Conservation (phyloP, 1,140 invertebrate species). For the Philopotamus ludificatus region DNA sequence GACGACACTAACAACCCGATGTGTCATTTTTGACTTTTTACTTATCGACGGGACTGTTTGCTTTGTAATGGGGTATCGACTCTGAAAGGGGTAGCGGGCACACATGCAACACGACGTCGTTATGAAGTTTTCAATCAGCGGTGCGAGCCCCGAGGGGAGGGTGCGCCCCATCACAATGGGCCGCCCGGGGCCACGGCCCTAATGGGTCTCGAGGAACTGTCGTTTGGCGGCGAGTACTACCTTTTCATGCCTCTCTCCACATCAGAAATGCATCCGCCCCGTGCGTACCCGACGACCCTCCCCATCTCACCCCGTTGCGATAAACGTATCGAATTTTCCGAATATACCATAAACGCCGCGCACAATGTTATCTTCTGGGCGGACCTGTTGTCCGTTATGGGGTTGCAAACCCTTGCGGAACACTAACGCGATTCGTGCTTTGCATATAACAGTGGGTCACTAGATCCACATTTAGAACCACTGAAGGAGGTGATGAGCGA, state of each 20-base stretch:
- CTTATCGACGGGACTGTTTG: not conserved
- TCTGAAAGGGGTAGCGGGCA: slow-evolving; percentile 1
- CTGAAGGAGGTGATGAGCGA: too few species aligned
- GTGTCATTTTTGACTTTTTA: too few species aligned
- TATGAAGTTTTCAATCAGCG: slow-evolving; percentile 36
- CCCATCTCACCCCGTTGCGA: not conserved
- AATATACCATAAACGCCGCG: not conserved
- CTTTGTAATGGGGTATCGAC: not conserved
- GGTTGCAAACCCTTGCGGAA: not conserved
- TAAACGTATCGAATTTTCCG: not conserved
- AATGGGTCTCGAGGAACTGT: slow-evolving; percentile 24
- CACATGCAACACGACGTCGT: slow-evolving; percentile 12
- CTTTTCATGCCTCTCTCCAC: slow-evolving; percentile 18
- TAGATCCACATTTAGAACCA: not conserved
- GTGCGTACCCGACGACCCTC: not conserved
- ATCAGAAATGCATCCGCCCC: not conserved
- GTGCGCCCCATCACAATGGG: slow-evolving; percentile 4
- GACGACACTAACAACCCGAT: too few species aligned
- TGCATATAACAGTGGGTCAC: not conserved
- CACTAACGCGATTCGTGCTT: not conserved
- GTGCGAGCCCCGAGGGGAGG: slow-evolving; percentile 3
- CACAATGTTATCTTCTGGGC: too few species aligned
- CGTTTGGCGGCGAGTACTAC: slow-evolving; percentile 18
- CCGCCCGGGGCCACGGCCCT: slow-evolving; percentile 14
- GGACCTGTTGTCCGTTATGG: not conserved